These are phyloP conservation scores for Tetramorium bicarinatum DNA, from an alignment of 2,888 invertebrate species.

Conservation along the genomic window DNA sequence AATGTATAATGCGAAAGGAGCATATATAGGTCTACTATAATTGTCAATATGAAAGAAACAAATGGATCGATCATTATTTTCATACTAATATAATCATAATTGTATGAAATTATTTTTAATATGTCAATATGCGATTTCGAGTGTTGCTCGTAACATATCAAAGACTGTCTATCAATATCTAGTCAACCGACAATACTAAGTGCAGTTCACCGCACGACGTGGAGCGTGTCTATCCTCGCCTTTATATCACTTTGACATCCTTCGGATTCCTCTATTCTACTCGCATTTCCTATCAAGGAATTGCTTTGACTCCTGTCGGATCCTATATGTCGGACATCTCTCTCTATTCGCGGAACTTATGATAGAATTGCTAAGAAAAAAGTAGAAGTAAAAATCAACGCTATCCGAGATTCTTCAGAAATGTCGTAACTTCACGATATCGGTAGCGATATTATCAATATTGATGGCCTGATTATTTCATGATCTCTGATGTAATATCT, in stretches of 20 bases:
- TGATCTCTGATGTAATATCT: conserved; percentile 18
- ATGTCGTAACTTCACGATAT: not conserved
- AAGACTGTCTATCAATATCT: not conserved
- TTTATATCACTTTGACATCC: conserved; percentile 14
- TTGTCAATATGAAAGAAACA: not conserved
- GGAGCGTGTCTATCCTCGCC: no score
- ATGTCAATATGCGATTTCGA: not conserved
- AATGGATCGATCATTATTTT: not conserved
- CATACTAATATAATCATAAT: not conserved
- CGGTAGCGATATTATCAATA: not conserved
- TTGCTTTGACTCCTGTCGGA: conserved; percentile 16
- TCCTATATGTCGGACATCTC: not conserved
- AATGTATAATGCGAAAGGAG: not conserved
- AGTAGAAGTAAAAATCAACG: conserved; percentile 3
- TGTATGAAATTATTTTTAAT: not conserved
- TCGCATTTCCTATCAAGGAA: conserved; percentile 50
- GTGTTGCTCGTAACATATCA: not conserved
- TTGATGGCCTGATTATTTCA: conserved; percentile 4
- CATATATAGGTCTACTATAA: not conserved
- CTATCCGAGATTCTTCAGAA: not conserved
- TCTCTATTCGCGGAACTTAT: conserved; percentile 4
- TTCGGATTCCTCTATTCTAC: conserved; percentile 9
- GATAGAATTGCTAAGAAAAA: conserved; percentile 16
- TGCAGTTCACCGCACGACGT: not conserved
- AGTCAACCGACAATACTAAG: not conserved